Base-by-base conservation (phyloP, 2,797 vertebrate genomes). In the Chelon labrosus region DNA sequence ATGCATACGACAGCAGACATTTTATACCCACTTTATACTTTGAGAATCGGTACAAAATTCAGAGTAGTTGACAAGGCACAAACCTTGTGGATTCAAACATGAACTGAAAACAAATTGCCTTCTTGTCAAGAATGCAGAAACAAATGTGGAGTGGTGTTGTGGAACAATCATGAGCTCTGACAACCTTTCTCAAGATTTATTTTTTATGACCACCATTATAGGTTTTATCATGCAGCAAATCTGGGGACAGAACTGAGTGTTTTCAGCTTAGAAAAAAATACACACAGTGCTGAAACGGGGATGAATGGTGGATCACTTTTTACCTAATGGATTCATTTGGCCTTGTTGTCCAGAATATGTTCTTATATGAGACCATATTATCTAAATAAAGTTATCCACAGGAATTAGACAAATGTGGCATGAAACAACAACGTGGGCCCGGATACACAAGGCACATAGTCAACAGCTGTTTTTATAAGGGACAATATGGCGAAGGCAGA, bases 401-500 rank as follows among this genome's bases (percentile, higher is more conserved):
- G n/a, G 11, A 63, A 63, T 31, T 4, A 49, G 35, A 64, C n/a
- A 65, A 56, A 71, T 41, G 3, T 31, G 19, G 38, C 5, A 1
- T 46, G 12, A 56, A 54, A 64, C 49, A 56, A 16, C 51, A 58
- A 68, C 42, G 42, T 13, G 38, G 35, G 7, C n/a, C 13, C 54
- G 22, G 27, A 27, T 54, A 59, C 47, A 35, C 46, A 35, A 44
- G 7, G 25, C 35, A 44, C 54, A 46, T 17, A 57, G 10, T 54
- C 51, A 68, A 57, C 75, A 82, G 63, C 68, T 77, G 70, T 44
- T 63, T 72, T 7, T 22, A 8, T 8, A 39, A 57, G 65, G 51
- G 52, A 73, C 65, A 76, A 72, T 71, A 73, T 57, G 65, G 62
- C 37, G 4, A 20, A 56, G 58, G 65, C 27, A 62, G 53, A 77